These are phyloP conservation scores for Oligia strigilis DNA, from an alignment of 2,888 invertebrate species.

Conservation along the genomic window DNA sequence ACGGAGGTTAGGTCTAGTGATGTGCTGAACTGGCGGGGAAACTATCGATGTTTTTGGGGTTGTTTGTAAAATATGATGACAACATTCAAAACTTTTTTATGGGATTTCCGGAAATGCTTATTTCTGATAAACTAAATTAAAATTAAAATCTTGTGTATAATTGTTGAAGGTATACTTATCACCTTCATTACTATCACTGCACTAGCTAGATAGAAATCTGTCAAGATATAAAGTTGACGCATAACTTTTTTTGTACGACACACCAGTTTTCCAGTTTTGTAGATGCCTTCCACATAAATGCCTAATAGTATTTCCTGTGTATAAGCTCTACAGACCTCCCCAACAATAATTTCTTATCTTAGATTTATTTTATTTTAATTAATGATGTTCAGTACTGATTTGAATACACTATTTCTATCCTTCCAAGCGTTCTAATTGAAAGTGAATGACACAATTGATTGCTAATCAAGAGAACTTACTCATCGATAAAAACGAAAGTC, in stretches of 20 bases:
- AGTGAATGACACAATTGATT: conserved; percentile 39
- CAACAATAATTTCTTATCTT: neutral
- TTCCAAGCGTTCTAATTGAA: conserved; percentile 6
- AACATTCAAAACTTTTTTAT: no score
- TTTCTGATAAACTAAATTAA: no score
- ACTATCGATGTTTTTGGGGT: conserved; percentile 64
- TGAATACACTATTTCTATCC: neutral
- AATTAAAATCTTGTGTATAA: no score
- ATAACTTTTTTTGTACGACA: neutral
- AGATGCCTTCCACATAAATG: neutral
- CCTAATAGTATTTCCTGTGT: neutral
- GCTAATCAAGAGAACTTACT: conserved; percentile 27
- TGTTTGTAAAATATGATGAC: neutral
- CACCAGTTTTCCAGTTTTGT: neutral
- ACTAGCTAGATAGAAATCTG: neutral
- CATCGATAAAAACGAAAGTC: conserved; percentile 52
- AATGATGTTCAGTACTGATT: neutral
- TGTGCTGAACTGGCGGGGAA: conserved; percentile 50
- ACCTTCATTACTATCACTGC: neutral
- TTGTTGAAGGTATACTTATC: no score
- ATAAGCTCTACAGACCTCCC: neutral
- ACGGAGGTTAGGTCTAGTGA: conserved; percentile 83
- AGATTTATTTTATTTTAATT: neutral
- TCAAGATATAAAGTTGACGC: neutral
- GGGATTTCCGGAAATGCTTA: no score